phyloP scores from a whole-genome alignment of 2,113 vertebrate genomes.

The Mellivora capensis region DNA sequence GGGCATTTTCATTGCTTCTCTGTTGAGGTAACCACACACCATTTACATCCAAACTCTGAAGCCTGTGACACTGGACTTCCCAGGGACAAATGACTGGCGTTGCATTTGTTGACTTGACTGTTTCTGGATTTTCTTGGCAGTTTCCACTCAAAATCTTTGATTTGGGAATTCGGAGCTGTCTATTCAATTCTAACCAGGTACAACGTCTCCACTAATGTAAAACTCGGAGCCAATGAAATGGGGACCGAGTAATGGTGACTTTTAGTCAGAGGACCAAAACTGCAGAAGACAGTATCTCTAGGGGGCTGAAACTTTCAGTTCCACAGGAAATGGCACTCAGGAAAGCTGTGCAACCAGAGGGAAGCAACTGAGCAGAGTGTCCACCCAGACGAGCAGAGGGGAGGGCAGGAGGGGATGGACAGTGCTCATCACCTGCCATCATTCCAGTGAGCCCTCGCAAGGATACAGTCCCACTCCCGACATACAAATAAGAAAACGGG shows the following conservation, averaged over 20 bases:
- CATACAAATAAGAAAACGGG: neutral
- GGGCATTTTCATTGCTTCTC: neutral
- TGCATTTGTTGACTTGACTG: neutral
- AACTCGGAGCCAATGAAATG: neutral
- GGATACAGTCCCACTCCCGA: neutral
- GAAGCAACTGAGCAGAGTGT: no score
- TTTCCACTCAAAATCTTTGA: neutral
- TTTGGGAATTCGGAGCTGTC: neutral
- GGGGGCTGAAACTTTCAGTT: neutral
- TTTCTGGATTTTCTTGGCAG: neutral
- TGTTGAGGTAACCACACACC: neutral
- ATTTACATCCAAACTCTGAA: neutral
- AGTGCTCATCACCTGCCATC: rapidly evolving
- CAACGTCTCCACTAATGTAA: no score
- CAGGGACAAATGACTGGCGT: neutral
- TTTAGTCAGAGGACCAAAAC: neutral
- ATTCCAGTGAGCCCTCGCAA: neutral
- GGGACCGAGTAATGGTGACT: neutral
- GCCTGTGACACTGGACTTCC: neutral
- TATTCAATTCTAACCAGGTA: neutral
- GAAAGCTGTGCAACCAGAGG: neutral
- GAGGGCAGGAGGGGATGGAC: rapidly evolving
- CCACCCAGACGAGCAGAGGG: rapidly evolving
- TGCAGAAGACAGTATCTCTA: no score
- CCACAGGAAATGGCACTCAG: neutral